These are phyloP conservation scores for Moxostoma hubbsi DNA, from an alignment of 2,797 vertebrate genomes.

Conservation along the genomic window DNA sequence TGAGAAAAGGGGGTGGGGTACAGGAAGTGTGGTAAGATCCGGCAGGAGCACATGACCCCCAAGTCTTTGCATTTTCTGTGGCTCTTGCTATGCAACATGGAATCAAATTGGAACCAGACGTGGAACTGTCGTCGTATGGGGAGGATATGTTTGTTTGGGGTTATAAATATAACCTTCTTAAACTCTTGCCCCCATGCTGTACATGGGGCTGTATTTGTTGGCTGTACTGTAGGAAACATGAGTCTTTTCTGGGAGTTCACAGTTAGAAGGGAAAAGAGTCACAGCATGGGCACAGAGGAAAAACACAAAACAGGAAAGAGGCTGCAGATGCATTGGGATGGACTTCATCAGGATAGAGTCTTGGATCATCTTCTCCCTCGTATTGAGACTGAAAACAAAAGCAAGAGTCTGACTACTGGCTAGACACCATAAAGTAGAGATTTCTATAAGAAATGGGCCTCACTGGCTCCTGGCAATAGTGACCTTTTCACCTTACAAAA, in stretches of 20 bases:
- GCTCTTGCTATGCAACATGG: conserved; percentile 36
- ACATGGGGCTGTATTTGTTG: conserved; percentile 34
- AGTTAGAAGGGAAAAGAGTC: conserved; percentile 44
- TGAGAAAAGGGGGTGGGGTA: conserved; percentile 57
- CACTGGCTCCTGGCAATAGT: conserved; percentile 57
- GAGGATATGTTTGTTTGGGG: conserved; percentile 36
- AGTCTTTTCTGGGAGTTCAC: conserved; percentile 45
- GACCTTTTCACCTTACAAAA: conserved; percentile 60
- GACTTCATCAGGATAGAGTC: conserved; percentile 27
- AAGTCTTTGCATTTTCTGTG: conserved; percentile 42
- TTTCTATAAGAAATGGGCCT: conserved; percentile 56
- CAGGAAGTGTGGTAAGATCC: conserved; percentile 60
- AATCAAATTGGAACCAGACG: conserved; percentile 57
- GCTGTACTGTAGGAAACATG: conserved; percentile 44
- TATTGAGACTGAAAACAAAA: conserved; percentile 16
- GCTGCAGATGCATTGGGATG: neutral
- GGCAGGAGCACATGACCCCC: conserved; percentile 45
- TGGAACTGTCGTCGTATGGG: conserved; percentile 13
- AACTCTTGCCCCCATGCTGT: conserved; percentile 22
- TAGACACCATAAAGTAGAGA: conserved; percentile 50
- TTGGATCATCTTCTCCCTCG: conserved; percentile 2
- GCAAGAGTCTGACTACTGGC: conserved; percentile 10
- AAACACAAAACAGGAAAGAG: conserved; percentile 48
- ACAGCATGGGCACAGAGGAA: conserved; percentile 4
- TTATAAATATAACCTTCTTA: conserved; percentile 28